Evolutionary conservation across 2,888 invertebrate species (phyloP).

Genomic region (Crepidodera aurea): DNA sequence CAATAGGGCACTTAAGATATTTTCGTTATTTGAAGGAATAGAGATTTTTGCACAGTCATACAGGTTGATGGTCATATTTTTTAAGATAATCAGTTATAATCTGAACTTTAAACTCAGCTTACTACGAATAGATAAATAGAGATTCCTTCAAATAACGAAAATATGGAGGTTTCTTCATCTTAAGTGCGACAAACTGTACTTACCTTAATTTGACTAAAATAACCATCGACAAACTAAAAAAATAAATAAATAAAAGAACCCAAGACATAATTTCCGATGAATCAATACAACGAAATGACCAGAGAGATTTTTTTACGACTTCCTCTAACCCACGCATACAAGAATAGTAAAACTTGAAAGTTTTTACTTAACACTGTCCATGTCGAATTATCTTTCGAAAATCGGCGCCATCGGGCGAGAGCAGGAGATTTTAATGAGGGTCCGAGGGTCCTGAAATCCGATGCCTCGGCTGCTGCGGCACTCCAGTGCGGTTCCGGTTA

Average conservation of each 20-base stretch:
- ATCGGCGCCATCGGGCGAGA: conserved; percentile 49
- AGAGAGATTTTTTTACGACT: conserved; percentile 15
- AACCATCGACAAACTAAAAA: too few relatives aligned
- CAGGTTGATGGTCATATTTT: too few relatives aligned
- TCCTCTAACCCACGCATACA: conserved; percentile 1
- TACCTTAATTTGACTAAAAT: too few relatives aligned
- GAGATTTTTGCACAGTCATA: too few relatives aligned
- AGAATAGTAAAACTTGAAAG: conserved; percentile 5
- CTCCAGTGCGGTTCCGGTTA: conserved; percentile 57
- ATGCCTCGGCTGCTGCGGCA: conserved; percentile 37
- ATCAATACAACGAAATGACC: conserved; percentile 5
- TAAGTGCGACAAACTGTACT: too few relatives aligned
- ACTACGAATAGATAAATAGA: too few relatives aligned
- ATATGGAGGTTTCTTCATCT: too few relatives aligned
- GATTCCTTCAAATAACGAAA: too few relatives aligned
- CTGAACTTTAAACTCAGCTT: too few relatives aligned
- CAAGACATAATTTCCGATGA: neutral
- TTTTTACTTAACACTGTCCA: neutral
- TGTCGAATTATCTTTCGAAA: conserved; percentile 23
- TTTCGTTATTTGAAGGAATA: too few relatives aligned
- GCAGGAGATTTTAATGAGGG: conserved; percentile 50
- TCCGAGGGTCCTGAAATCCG: conserved; percentile 49
- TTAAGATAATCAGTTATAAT: too few relatives aligned
- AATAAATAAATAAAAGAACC: neutral
- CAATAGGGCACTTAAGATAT: too few relatives aligned